Evolutionary conservation across 2,888 invertebrate species (phyloP).

Genomic region (Drosophila phalerata): DNA sequence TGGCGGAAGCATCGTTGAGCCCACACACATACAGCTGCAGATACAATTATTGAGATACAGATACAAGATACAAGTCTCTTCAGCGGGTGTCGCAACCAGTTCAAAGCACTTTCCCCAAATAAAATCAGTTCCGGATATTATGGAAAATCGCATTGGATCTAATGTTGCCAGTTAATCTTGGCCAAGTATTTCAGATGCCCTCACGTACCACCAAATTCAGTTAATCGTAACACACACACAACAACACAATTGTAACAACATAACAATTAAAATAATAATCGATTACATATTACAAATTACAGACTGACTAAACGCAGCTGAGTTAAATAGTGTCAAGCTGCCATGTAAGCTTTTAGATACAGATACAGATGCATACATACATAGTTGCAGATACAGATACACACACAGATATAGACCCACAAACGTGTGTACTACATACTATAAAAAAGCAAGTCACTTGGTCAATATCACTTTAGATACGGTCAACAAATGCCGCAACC

Average conservation of each 20-base stretch:
- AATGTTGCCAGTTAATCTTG: constrained; percentile 3
- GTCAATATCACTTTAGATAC: constrained; percentile 69
- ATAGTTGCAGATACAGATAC: constrained; percentile 8
- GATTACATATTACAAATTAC: constrained; percentile 32
- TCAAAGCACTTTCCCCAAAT: constrained; percentile 25
- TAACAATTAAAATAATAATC: constrained; percentile 57
- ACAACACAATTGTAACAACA: background rate
- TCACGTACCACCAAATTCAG: background rate
- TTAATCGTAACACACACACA: background rate
- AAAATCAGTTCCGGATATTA: constrained; percentile 3
- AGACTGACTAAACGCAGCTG: constrained; percentile 13
- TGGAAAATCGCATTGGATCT: background rate
- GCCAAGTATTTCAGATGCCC: constrained; percentile 7
- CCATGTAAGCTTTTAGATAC: constrained; percentile 21
- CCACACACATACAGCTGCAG: constrained; percentile 31
- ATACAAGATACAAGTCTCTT: constrained; percentile 22
- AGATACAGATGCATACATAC: constrained; percentile 13
- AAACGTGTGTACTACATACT: constrained; percentile 12
- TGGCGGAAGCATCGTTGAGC: constrained; percentile 60
- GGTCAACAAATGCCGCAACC: constrained; percentile 50
- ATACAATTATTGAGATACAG: constrained; percentile 20
- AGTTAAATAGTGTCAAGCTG: constrained; percentile 41
- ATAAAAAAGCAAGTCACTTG: constrained; percentile 55
- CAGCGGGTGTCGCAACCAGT: constrained; percentile 35
- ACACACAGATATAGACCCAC: constrained; percentile 19